phyloP scores from a whole-genome alignment of 2,797 vertebrate genomes.

The Strix occidentalis region DNA sequence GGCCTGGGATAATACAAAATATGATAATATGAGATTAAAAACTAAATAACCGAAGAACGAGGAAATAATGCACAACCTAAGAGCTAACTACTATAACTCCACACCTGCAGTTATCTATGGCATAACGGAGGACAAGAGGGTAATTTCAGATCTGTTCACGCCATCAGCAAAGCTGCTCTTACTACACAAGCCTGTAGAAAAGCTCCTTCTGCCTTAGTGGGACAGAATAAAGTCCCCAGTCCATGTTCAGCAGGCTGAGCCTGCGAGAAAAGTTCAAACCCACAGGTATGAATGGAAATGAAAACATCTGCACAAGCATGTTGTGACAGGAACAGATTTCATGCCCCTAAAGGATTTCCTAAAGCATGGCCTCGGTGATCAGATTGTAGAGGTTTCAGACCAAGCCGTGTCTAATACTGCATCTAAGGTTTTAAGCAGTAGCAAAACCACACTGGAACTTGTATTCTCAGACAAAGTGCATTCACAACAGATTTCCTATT shows the following conservation, averaged over 20 bases:
- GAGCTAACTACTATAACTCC: background rate
- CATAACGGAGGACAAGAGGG: background rate
- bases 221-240: background rate
- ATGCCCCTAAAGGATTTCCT: background rate
- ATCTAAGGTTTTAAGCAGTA: background rate
- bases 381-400: background rate
- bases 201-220: background rate
- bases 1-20: background rate
- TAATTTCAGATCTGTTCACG: background rate
- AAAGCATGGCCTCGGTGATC: background rate
- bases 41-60: background rate
- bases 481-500: background rate
- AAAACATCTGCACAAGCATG: background rate
- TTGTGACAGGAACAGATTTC: background rate
- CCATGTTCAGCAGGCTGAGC: accelerated
- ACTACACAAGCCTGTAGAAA: background rate
- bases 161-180: background rate
- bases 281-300: background rate
- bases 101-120: background rate
- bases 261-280: background rate
- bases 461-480: background rate
- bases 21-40: background rate
- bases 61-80: background rate
- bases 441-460: background rate
- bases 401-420: background rate